A percentile compares a stretch with the other conserved stretches of the same genome.
Evolutionary conservation across 2,797 vertebrate genomes (phyloP).

Genomic region (Ptychobarbus kaznakovi): DNA sequence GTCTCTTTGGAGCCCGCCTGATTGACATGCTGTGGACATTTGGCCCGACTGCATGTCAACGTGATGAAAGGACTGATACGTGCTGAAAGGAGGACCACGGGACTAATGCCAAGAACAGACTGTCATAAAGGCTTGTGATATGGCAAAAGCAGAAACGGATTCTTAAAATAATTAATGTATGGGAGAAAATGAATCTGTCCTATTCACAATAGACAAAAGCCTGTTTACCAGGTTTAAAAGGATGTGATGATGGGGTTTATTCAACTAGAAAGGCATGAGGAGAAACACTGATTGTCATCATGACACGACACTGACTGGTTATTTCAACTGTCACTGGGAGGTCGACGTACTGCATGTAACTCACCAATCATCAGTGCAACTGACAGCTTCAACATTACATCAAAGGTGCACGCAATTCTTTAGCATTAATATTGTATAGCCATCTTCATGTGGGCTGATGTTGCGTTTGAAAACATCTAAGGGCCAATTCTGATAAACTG

Average conservation of each 20-base stretch:
- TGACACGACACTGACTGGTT: conserved; percentile 33
- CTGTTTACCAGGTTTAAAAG: conserved; percentile 18
- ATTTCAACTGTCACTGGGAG: conserved; percentile 37
- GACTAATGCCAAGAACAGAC: conserved; percentile 40
- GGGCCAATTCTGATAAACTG: conserved; percentile 8
- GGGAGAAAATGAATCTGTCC: conserved; percentile 15
- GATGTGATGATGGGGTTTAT: conserved; percentile 5
- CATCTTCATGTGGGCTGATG: background rate
- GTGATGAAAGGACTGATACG: conserved; percentile 56
- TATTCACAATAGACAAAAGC: conserved; percentile 7
- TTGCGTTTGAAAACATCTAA: conserved; percentile 22
- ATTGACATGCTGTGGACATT: conserved; percentile 62
- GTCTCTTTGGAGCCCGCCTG: conserved; percentile 55
- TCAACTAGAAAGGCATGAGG: conserved; percentile 20
- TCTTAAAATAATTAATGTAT: conserved; percentile 24
- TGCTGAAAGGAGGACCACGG: conserved; percentile 37
- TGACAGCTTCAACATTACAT: conserved; percentile 20
- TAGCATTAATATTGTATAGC: background rate
- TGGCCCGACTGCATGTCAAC: conserved; percentile 59
- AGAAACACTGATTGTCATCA: conserved; percentile 23
- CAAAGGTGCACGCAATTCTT: conserved; percentile 23
- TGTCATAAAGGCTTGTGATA: conserved; percentile 38
- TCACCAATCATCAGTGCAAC: conserved; percentile 11
- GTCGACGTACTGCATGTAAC: background rate
- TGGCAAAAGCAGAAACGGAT: conserved; percentile 34